Evolutionary conservation across 2,113 vertebrate species (phyloP).

Genomic region (Pteronura brasiliensis): DNA sequence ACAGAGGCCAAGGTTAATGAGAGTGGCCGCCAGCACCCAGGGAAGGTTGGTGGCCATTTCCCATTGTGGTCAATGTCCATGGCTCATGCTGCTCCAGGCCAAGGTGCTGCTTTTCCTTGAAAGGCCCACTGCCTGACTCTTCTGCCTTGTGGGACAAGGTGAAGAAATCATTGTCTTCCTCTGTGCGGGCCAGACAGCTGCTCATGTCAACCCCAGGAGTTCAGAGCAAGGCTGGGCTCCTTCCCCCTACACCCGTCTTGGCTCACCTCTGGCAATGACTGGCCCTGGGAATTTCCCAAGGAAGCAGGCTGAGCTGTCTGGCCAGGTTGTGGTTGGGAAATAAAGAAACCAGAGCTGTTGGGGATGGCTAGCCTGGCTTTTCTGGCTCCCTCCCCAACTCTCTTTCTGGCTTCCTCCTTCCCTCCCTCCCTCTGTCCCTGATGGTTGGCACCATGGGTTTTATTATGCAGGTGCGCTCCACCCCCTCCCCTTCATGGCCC

Average conservation of each 20-base stretch:
- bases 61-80: neutral
- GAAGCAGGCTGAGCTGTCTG: slow-evolving; percentile 21
- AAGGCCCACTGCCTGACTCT: neutral
- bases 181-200: neutral
- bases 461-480: neutral
- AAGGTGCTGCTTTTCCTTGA: slow-evolving; percentile 8
- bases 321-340: slow-evolving; percentile 27
- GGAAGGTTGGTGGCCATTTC: neutral
- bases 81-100: neutral
- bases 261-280: slow-evolving; percentile 22
- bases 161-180: neutral
- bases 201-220: neutral
- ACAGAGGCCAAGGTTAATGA: neutral
- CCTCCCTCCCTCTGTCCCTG: neutral
- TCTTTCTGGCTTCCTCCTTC: neutral
- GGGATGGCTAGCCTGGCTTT: neutral
- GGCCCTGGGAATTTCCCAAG: neutral
- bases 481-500: neutral
- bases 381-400: neutral
- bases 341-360: slow-evolving; percentile 27
- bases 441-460: neutral
- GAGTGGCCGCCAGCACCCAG: neutral
- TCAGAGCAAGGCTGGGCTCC: neutral
- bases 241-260: neutral
- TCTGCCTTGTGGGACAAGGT: neutral